Percentiles rank a stretch among this genome's conserved stretches.
These are phyloP conservation scores for Umimayanthus kanabou DNA, from an alignment of 92 coral and sea anemone species.

Conservation along the genomic window DNA sequence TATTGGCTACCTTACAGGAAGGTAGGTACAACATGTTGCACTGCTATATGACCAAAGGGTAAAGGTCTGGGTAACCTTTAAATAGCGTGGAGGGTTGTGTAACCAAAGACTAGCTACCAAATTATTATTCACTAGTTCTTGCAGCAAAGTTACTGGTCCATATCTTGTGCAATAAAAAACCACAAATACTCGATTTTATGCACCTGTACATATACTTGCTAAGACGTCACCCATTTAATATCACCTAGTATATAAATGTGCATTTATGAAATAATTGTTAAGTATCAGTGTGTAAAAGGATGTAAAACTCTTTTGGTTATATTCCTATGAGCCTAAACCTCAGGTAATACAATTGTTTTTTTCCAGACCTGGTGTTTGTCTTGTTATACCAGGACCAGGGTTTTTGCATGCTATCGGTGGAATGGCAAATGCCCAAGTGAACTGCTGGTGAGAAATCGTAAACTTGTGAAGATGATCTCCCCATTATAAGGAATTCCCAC, in stretches of 20 bases:
- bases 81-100: not conserved
- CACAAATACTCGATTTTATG: not conserved
- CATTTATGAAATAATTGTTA: no score
- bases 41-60: not conserved
- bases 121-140: not conserved
- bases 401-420: slow-evolving; percentile 92
- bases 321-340: no score
- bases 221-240: not conserved
- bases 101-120: no score
- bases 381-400: slow-evolving; percentile 97
- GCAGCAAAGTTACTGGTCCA: not conserved
- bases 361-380: slow-evolving; percentile 91
- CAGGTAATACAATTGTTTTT: not conserved
- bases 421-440: slow-evolving; percentile 94
- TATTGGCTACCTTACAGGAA: slow-evolving; percentile 92
- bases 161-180: no score
- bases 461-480: no score
- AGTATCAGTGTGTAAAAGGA: no score
- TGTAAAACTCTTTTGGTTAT: no score
- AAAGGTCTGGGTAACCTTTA: no score
- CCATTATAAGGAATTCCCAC: no score
- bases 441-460: slow-evolving; percentile 77
- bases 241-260: no score
- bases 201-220: not conserved
- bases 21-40: slow-evolving; percentile 49